Percentiles rank a stretch among this genome's conserved stretches.
phyloP scores from a whole-genome alignment of 2,797 vertebrate species.

The Ibycter americanus region DNA sequence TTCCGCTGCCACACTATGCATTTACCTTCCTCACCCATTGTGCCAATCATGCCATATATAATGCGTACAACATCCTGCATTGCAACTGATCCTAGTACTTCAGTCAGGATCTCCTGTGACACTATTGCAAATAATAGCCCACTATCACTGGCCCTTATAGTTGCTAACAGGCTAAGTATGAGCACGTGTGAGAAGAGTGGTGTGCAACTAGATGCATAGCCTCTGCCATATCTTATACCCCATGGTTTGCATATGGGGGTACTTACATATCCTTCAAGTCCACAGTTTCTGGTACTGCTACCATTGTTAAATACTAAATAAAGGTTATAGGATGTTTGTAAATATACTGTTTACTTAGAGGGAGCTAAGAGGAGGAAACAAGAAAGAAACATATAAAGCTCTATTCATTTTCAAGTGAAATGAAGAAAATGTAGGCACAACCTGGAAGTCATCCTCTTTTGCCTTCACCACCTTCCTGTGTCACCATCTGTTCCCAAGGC shows the following conservation, averaged over 20 bases:
- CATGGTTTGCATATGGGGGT: background rate
- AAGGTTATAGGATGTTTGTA: background rate
- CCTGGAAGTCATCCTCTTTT: background rate
- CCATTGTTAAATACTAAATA: background rate
- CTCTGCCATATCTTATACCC: background rate
- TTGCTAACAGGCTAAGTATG: background rate
- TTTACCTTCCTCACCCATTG: background rate
- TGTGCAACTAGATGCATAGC: background rate
- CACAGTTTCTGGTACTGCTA: background rate
- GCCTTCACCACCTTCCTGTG: background rate
- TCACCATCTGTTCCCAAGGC: background rate
- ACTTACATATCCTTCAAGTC: rapidly evolving
- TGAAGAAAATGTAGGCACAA: background rate
- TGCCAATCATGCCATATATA: background rate
- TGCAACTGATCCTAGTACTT: background rate
- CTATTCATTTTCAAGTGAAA: background rate
- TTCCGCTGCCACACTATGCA: background rate
- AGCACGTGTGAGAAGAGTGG: background rate
- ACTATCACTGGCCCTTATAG: background rate
- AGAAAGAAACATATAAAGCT: background rate
- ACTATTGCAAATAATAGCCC: background rate
- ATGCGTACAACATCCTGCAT: background rate
- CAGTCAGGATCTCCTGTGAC: background rate
- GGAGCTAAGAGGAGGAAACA: background rate
- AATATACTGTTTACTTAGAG: background rate